Percentiles rank a stretch among this genome's conserved stretches.
Evolutionary conservation across 1,140 invertebrate genomes (phyloP).

Genomic region (Pseudomyrmex cubaensis): DNA sequence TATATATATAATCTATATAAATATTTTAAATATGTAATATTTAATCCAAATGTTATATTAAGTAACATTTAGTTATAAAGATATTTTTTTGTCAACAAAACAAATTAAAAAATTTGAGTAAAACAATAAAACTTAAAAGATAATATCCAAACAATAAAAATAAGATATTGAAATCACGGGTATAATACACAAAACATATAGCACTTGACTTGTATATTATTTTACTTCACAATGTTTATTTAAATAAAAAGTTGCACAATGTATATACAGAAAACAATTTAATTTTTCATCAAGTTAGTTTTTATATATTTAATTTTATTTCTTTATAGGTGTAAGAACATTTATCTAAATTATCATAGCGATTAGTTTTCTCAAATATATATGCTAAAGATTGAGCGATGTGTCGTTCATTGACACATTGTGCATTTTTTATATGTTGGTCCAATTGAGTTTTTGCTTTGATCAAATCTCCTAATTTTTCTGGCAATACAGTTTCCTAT

Average conservation of each 20-base stretch:
- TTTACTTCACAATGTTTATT: too few species aligned
- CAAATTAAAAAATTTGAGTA: background rate
- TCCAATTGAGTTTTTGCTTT: conserved; percentile 78
- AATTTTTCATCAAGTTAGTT: conserved; percentile 10
- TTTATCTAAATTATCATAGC: conserved; percentile 73
- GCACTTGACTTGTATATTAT: too few species aligned
- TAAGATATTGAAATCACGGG: too few species aligned
- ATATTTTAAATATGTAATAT: background rate
- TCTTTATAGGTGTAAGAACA: background rate
- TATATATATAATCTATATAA: background rate
- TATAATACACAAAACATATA: too few species aligned
- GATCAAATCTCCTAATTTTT: conserved; percentile 82
- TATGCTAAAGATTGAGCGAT: conserved; percentile 76
- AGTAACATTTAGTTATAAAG: background rate
- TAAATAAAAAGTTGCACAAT: too few species aligned
- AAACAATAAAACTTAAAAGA: too few species aligned
- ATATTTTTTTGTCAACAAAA: background rate
- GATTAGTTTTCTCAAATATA: conserved; percentile 78
- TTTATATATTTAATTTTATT: background rate
- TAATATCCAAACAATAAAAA: too few species aligned
- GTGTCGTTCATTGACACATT: conserved; percentile 72
- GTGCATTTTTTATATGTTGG: conserved; percentile 72
- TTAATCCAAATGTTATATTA: background rate
- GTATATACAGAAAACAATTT: background rate
- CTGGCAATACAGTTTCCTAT: conserved; percentile 81